These are phyloP conservation scores for Pygocentrus nattereri DNA, from an alignment of 2,797 vertebrate species.

Conservation along the genomic window DNA sequence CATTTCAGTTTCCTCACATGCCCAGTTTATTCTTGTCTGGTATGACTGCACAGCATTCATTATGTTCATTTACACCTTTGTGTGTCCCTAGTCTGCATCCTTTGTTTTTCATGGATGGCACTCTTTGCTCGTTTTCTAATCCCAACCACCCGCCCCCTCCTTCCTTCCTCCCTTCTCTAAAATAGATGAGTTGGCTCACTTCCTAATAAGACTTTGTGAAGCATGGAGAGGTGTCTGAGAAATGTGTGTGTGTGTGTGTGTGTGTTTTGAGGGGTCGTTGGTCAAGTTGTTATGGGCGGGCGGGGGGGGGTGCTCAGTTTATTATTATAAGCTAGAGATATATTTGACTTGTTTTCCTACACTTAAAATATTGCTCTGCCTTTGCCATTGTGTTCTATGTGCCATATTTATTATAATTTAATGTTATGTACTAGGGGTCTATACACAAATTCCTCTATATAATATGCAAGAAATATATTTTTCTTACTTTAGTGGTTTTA, in stretches of 20 bases:
- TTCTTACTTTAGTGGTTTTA: too few relatives aligned
- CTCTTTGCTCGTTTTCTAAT: neutral
- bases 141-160: too few relatives aligned
- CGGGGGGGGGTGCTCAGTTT: neutral
- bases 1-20: neutral
- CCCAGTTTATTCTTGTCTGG: neutral
- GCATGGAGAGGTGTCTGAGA: slow-evolving; percentile 20
- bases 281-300: neutral
- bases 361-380: neutral
- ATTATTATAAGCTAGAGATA: neutral
- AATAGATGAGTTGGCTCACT: slow-evolving; percentile 41
- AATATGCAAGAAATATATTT: neutral
- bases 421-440: neutral
- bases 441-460: neutral
- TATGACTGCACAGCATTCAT: slow-evolving; percentile 1
- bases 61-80: neutral
- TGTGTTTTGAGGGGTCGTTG: neutral
- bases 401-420: neutral
- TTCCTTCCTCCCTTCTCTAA: slow-evolving; percentile 1
- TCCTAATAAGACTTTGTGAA: slow-evolving; percentile 37
- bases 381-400: neutral
- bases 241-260: slow-evolving; percentile 6
- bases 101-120: slow-evolving; percentile 5
- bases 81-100: neutral
- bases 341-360: neutral